phyloP scores from a whole-genome alignment of 2,888 invertebrate species.

The Pachliopta kotzebuea region DNA sequence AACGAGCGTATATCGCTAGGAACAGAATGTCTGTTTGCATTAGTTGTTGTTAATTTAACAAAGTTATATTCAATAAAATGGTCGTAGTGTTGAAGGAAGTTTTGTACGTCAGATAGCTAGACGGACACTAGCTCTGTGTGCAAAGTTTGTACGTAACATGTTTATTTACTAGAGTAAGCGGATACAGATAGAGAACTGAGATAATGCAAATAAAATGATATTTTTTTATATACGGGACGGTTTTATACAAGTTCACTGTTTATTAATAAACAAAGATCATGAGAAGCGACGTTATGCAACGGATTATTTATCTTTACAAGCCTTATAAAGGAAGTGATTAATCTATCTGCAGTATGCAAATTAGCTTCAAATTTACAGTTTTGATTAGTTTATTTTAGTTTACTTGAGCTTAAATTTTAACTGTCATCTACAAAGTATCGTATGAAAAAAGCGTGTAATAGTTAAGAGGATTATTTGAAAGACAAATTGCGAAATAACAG shows the following conservation, averaged over 20 bases:
- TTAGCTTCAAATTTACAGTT: background rate
- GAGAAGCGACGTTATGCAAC: background rate
- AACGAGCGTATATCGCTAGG: background rate
- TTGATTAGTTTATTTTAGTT: background rate
- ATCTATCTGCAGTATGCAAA: background rate
- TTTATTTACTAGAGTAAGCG: conserved; percentile 14
- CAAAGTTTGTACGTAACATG: conserved; percentile 7
- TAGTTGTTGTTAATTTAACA: conserved; percentile 3
- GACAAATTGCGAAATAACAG: too few relatives aligned
- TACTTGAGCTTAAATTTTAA: too few relatives aligned
- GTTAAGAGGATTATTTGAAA: too few relatives aligned
- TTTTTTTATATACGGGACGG: conserved; percentile 7
- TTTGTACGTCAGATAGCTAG: conserved; percentile 1
- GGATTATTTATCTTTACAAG: background rate
- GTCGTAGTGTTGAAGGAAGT: background rate
- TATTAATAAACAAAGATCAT: background rate
- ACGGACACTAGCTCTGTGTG: background rate
- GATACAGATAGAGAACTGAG: conserved; percentile 12
- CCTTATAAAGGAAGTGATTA: background rate
- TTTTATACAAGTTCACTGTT: background rate
- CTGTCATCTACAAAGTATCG: too few relatives aligned
- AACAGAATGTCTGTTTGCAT: background rate
- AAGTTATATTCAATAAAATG: conserved; percentile 13
- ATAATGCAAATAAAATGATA: conserved; percentile 9
- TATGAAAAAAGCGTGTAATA: too few relatives aligned